phyloP scores from a whole-genome alignment of 2,113 vertebrate species.

The Cyprichromis sp. region DNA sequence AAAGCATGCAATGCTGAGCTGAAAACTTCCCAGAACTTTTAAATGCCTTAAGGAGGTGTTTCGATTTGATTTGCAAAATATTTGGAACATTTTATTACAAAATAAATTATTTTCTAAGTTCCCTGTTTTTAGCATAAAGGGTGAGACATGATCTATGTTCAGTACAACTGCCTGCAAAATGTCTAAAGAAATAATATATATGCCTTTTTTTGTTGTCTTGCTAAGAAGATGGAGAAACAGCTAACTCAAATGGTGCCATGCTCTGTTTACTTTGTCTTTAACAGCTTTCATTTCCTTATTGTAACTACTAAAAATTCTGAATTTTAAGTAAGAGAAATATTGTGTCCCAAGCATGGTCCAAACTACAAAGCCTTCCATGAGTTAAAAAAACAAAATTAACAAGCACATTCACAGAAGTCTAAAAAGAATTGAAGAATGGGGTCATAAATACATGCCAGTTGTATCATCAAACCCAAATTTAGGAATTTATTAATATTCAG shows the following conservation, averaged over 20 bases:
- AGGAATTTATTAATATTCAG: background rate
- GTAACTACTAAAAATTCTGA: background rate
- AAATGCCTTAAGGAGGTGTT: background rate
- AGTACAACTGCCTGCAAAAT: background rate
- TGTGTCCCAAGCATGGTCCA: background rate
- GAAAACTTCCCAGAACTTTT: background rate
- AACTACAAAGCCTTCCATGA: background rate
- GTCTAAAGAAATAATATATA: background rate
- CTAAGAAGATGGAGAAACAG: background rate
- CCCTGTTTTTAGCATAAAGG: background rate
- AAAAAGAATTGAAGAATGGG: background rate
- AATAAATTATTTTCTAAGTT: background rate
- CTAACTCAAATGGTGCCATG: background rate
- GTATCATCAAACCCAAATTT: background rate
- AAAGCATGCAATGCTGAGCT: background rate
- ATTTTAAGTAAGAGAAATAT: background rate
- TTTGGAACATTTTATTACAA: background rate
- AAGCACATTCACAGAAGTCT: background rate
- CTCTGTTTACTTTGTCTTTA: background rate
- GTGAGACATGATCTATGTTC: background rate
- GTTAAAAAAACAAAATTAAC: background rate
- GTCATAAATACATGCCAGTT: background rate
- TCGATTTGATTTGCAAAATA: background rate
- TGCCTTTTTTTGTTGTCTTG: background rate
- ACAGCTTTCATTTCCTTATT: background rate